Base-by-base conservation (phyloP, 2,113 vertebrate species). In the Pseudopipra pipra region DNA sequence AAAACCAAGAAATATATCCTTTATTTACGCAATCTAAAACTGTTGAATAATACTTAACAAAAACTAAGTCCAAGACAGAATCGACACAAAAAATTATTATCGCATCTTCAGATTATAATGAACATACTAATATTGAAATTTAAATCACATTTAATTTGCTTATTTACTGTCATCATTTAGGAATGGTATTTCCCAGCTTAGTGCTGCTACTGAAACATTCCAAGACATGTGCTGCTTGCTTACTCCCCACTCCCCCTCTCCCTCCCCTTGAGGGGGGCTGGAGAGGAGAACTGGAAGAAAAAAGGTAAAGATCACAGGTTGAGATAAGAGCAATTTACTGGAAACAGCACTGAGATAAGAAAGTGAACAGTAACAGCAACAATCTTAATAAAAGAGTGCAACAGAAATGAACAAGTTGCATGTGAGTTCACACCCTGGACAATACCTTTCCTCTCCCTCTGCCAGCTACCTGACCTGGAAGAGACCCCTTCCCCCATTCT, bases 401-500 rank as follows among this genome's bases (percentile, higher is more conserved):
- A 15, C 39, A 46, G 15, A 52, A 46, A 52, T 0, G 1, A 89
- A 52, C 0, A 0, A 51, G 37, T 58, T 27, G 2, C 0, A 37
- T 5, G 5, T 25, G 1, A 74, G 7, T 8, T 82, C 33, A 39
- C 7, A 14, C 10, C 15, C 44, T 15, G 14, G 37, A 5, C 4
- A 4, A n/a, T 13, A 30, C 19, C 15, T 39, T 11, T 28, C 11
- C 37, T 17, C 24, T 62, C 16, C 59, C 59, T 62, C 15, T 39
- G 24, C 24, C 37, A 16, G 24, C 35, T 18, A 28, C 24, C 24
- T 37, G 59, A 61, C 25, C 7, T 7, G 11, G 59, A 27, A 37
- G 23, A 17, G 16, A 62, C 11, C 15, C 25, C 25, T 28, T 37
- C 8, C 25, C 59, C 59, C 16, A 13, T 30, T 41, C 18, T 18